A percentile compares a stretch with the other conserved stretches of the same genome.
phyloP scores from a whole-genome alignment of 2,113 vertebrate genomes.

The Gambusia holbrooki region DNA sequence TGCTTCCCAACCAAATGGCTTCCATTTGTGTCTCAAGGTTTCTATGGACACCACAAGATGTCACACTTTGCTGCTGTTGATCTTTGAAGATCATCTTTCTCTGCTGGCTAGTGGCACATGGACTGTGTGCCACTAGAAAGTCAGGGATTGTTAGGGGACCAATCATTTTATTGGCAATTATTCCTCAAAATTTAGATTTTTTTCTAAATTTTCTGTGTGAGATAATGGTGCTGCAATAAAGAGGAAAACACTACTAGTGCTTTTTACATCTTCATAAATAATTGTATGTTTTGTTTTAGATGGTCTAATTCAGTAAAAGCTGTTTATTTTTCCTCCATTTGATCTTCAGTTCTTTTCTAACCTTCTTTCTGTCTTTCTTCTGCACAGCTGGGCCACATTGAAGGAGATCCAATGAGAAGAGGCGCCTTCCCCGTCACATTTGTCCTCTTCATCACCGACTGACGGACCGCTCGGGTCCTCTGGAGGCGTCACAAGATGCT shows the following conservation, averaged over 20 bases:
- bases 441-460: conserved; percentile 95
- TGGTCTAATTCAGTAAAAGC: background rate
- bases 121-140: too few relatives aligned
- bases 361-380: conserved; percentile 1
- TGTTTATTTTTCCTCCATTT: background rate
- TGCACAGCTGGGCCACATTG: conserved; percentile 95
- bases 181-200: background rate
- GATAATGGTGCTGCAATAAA: background rate
- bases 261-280: background rate
- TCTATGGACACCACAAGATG: too few relatives aligned
- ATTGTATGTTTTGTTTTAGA: background rate
- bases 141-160: too few relatives aligned
- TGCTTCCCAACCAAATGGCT: too few relatives aligned
- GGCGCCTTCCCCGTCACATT: conserved; percentile 97
- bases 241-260: background rate
- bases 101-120: too few relatives aligned
- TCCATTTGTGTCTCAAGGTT: too few relatives aligned
- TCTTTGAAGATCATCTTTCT: too few relatives aligned
- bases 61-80: too few relatives aligned
- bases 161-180: too few relatives aligned
- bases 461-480: conserved; percentile 53
- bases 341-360: background rate
- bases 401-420: conserved; percentile 91
- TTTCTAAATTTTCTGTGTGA: background rate
- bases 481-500: background rate